A percentile compares a stretch with the other conserved stretches of the same genome.
These are phyloP conservation scores for Dryadula phaetusa DNA, from an alignment of 2,888 invertebrate species.

Conservation along the genomic window DNA sequence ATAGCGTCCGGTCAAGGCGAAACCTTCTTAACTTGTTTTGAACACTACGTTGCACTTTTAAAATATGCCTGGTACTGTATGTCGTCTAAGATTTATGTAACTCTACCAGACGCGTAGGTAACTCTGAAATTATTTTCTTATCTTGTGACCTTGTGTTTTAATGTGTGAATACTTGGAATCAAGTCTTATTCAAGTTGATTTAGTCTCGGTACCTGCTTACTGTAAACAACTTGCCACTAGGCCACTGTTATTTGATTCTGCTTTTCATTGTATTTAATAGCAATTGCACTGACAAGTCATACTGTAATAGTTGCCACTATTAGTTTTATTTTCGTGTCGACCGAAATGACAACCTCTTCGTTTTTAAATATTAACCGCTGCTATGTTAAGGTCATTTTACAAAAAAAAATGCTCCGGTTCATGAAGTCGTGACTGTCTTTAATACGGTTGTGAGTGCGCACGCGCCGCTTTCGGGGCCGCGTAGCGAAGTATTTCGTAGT, in stretches of 20 bases:
- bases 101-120: slow-evolving; percentile 42
- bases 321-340: slow-evolving; percentile 8
- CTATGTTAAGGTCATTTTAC: slow-evolving; percentile 63
- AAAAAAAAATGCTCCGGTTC: slow-evolving; percentile 68
- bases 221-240: slow-evolving; percentile 56
- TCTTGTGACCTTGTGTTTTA: slow-evolving; percentile 67
- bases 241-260: slow-evolving; percentile 46
- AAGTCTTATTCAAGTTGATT: slow-evolving; percentile 64
- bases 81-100: slow-evolving; percentile 52
- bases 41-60: slow-evolving; percentile 53
- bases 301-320: slow-evolving; percentile 4
- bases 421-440: slow-evolving; percentile 71
- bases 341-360: slow-evolving; percentile 45
- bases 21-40: slow-evolving; percentile 59
- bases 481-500: slow-evolving; percentile 68
- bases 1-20: slow-evolving; percentile 73
- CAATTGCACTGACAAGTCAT: slow-evolving; percentile 3
- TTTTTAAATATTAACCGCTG: slow-evolving; percentile 45
- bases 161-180: slow-evolving; percentile 67
- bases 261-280: slow-evolving; percentile 2
- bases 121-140: slow-evolving; percentile 38
- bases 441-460: slow-evolving; percentile 67
- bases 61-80: slow-evolving; percentile 53
- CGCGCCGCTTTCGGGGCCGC: slow-evolving; percentile 71
- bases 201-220: slow-evolving; percentile 56